Evolutionary conservation across 2,888 invertebrate genomes (phyloP).

Genomic region (Ectobius pallidus): DNA sequence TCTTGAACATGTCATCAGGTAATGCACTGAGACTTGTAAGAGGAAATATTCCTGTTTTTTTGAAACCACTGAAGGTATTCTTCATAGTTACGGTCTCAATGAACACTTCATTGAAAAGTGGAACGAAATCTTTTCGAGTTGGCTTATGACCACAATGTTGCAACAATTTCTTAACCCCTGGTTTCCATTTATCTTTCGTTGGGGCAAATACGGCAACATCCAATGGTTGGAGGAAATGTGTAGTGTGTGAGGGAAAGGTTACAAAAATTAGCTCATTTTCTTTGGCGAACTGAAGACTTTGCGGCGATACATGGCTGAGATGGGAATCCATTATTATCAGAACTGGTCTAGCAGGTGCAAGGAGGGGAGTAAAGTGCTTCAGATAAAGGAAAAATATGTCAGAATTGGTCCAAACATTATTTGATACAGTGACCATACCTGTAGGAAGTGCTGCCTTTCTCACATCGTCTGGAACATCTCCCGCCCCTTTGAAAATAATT

Average conservation of each 20-base stretch:
- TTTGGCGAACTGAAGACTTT: neutral
- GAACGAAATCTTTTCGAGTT: neutral
- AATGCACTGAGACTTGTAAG: too few species aligned
- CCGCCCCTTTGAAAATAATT: neutral
- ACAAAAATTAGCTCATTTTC: neutral
- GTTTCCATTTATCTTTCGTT: neutral
- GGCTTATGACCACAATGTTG: neutral
- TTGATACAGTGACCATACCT: neutral
- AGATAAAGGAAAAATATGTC: neutral
- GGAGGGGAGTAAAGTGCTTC: neutral
- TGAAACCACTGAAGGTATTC: neutral
- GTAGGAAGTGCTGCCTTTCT: neutral
- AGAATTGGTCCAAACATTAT: neutral
- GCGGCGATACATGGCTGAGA: neutral
- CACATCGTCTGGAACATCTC: neutral
- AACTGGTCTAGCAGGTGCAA: neutral
- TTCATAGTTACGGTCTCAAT: neutral
- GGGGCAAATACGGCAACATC: neutral
- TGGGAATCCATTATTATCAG: neutral
- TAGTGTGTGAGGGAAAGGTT: neutral
- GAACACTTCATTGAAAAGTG: neutral
- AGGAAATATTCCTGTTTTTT: neutral
- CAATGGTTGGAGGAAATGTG: slow-evolving; percentile 2
- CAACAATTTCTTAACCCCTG: neutral
- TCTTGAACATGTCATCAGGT: too few species aligned